phyloP scores from a whole-genome alignment of 2,113 vertebrate species.

The Indicator indicator region DNA sequence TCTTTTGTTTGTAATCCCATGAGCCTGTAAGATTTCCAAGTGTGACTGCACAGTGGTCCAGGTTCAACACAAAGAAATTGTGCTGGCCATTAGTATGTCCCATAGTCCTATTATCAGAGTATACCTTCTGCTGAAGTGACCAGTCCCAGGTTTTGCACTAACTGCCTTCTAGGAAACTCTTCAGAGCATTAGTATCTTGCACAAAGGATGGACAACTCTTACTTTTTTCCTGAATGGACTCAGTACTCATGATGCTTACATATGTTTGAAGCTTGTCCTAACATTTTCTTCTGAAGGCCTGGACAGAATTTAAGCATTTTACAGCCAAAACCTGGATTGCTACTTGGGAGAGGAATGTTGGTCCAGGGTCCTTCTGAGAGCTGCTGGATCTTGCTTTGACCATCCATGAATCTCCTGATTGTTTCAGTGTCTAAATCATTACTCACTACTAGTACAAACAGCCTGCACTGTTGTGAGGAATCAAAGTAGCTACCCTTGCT shows the following conservation, averaged over 20 bases:
- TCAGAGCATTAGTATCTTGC: not conserved
- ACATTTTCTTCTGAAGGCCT: not conserved
- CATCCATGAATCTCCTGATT: not conserved
- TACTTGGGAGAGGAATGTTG: not conserved
- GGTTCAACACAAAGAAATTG: not conserved
- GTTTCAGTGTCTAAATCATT: not conserved
- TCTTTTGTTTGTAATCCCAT: not conserved
- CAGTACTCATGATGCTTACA: not conserved
- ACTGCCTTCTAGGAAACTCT: not conserved
- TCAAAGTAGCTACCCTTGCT: not conserved
- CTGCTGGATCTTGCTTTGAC: not conserved
- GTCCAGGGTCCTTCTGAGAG: not conserved
- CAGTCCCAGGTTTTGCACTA: not conserved
- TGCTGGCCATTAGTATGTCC: not conserved
- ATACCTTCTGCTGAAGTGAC: not conserved
- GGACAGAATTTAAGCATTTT: constrained; percentile 7
- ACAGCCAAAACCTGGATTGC: not conserved
- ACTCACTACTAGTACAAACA: not conserved
- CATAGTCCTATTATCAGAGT: not conserved
- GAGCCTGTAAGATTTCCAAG: not conserved
- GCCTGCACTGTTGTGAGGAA: not conserved
- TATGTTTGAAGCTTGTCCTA: not conserved
- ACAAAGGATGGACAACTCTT: not conserved
- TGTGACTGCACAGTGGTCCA: not conserved
- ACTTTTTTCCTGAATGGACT: not conserved